Percentiles rank a stretch among this genome's conserved stretches.
phyloP scores from a whole-genome alignment of 2,888 invertebrate species.

The Mactromeris polynyma region DNA sequence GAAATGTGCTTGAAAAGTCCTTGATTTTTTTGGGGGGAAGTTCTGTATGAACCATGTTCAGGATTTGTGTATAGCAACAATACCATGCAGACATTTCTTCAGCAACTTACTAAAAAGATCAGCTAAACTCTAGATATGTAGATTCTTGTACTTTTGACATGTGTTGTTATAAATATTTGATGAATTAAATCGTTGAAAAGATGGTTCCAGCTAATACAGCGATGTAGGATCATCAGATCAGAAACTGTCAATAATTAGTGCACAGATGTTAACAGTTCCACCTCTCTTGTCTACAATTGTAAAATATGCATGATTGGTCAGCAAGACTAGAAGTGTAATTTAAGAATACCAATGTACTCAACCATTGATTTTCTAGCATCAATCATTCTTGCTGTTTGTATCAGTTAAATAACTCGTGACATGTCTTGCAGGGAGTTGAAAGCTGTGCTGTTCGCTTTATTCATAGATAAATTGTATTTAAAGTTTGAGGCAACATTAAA shows the following conservation, averaged over 20 bases:
- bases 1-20: too few species aligned
- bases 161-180: background rate
- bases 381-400: background rate
- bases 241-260: background rate
- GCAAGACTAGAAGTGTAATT: background rate
- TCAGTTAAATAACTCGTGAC: background rate
- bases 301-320: constrained; percentile 15
- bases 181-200: background rate
- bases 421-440: background rate
- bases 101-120: too few species aligned
- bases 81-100: too few species aligned
- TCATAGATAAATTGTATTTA: background rate
- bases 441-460: background rate
- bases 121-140: too few species aligned
- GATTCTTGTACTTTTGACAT: background rate
- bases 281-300: background rate
- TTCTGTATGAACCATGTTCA: too few species aligned
- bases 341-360: background rate
- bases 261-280: background rate
- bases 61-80: too few species aligned
- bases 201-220: background rate
- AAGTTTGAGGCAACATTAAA: background rate
- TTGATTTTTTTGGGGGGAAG: too few species aligned
- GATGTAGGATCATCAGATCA: background rate
- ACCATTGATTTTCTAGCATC: background rate